Evolutionary conservation across 1,140 invertebrate species (phyloP).

Genomic region (Dendrolimus kikuchii): DNA sequence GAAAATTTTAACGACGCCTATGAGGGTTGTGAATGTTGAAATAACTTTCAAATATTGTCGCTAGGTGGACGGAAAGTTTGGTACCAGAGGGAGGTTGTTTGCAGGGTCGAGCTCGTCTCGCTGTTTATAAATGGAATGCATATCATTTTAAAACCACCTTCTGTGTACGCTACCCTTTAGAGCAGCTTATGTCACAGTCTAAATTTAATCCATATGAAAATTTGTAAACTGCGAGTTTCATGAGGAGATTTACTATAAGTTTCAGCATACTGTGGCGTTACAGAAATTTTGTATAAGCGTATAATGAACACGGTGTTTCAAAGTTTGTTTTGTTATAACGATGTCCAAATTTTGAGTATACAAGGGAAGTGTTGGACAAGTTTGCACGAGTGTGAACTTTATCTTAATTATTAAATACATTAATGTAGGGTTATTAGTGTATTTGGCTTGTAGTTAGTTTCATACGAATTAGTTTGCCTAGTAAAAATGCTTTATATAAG

Average conservation of each 20-base stretch:
- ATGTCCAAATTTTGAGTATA: slow-evolving; percentile 11
- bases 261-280: slow-evolving; percentile 12
- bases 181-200: slow-evolving; percentile 12
- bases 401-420: slow-evolving; percentile 30
- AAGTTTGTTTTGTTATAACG: slow-evolving; percentile 41
- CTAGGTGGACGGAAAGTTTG: slow-evolving; percentile 69
- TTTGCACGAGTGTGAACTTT: slow-evolving; percentile 21
- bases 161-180: slow-evolving; percentile 27
- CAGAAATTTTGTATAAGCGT: slow-evolving; percentile 22
- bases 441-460: neutral
- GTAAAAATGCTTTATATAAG: no score
- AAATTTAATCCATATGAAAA: neutral
- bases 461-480: no score
- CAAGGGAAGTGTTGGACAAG: slow-evolving; percentile 21
- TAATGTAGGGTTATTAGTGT: slow-evolving; percentile 15
- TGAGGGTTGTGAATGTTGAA: slow-evolving; percentile 68
- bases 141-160: slow-evolving; percentile 59
- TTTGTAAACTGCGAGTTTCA: slow-evolving; percentile 20
- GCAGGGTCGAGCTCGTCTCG: slow-evolving; percentile 44
- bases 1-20: slow-evolving; percentile 71
- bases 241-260: neutral
- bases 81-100: slow-evolving; percentile 61
- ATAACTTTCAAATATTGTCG: slow-evolving; percentile 73
- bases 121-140: slow-evolving; percentile 67
- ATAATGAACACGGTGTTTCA: slow-evolving; percentile 24